phyloP scores from a whole-genome alignment of 2,888 invertebrate species.

The Cheilosia vulpina region DNA sequence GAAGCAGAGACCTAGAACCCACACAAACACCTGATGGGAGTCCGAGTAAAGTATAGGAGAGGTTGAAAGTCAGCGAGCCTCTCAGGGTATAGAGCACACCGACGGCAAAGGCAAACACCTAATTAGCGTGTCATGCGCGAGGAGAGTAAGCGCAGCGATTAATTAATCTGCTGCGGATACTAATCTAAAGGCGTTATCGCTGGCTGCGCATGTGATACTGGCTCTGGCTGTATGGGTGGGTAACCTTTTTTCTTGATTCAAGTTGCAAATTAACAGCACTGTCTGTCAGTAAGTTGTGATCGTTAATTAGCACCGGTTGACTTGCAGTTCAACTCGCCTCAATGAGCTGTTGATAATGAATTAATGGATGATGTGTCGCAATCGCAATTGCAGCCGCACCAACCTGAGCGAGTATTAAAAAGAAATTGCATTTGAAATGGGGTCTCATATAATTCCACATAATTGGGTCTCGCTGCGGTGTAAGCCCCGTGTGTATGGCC shows the following conservation, averaged over 20 bases:
- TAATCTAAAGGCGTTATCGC: conserved; percentile 66
- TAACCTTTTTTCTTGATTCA: conserved; percentile 27
- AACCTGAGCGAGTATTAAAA: background rate
- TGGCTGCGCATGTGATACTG: conserved; percentile 14
- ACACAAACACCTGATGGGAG: background rate
- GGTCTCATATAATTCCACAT: conserved; percentile 53
- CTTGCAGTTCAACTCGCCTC: conserved; percentile 64
- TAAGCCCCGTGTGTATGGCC: conserved; percentile 44
- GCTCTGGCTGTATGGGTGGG: conserved; percentile 1
- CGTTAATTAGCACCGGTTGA: conserved; percentile 67
- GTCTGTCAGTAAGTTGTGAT: conserved; percentile 72
- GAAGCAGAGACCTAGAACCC: conserved; percentile 28
- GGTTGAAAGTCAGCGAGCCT: conserved; percentile 60
- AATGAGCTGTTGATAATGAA: conserved; percentile 69
- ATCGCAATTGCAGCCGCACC: background rate
- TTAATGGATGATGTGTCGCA: conserved; percentile 62
- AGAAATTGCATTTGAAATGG: conserved; percentile 39
- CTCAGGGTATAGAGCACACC: conserved; percentile 26
- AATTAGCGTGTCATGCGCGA: conserved; percentile 72
- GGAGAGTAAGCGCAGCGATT: conserved; percentile 61
- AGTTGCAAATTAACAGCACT: conserved; percentile 54
- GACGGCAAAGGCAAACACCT: conserved; percentile 53
- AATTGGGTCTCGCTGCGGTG: conserved; percentile 47
- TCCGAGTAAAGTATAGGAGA: conserved; percentile 14
- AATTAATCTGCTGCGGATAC: conserved; percentile 63